These are phyloP conservation scores for Myrmecophaga tridactyla DNA, from an alignment of 2,113 vertebrate species.

Conservation along the genomic window DNA sequence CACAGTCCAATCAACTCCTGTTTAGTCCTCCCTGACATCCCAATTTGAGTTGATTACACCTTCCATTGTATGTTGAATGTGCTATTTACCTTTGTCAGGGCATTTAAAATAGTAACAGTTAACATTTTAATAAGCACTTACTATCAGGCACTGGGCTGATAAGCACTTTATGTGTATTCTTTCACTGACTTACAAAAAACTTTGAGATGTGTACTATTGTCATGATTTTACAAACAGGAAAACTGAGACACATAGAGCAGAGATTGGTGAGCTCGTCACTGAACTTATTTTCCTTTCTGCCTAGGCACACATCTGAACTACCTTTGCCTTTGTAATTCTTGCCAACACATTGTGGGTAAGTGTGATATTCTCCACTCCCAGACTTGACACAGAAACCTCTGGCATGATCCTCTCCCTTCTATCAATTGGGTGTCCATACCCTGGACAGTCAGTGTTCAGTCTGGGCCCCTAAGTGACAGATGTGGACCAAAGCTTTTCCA, in stretches of 20 bases:
- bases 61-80: background rate
- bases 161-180: background rate
- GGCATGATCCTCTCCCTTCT: background rate
- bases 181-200: background rate
- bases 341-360: background rate
- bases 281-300: background rate
- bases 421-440: background rate
- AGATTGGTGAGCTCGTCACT: background rate
- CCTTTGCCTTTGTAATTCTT: background rate
- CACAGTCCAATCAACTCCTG: background rate
- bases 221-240: background rate
- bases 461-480: background rate
- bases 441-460: background rate
- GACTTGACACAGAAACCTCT: background rate
- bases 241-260: background rate
- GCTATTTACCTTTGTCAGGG: background rate
- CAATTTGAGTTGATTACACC: background rate
- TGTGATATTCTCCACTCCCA: background rate
- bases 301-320: background rate
- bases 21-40: background rate
- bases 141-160: background rate
- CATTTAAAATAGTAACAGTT: background rate
- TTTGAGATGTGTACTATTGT: background rate
- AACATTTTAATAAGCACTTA: background rate
- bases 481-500: background rate